Evolutionary conservation across 2,113 vertebrate genomes (phyloP).

Genomic region (Antechinus stuartii): DNA sequence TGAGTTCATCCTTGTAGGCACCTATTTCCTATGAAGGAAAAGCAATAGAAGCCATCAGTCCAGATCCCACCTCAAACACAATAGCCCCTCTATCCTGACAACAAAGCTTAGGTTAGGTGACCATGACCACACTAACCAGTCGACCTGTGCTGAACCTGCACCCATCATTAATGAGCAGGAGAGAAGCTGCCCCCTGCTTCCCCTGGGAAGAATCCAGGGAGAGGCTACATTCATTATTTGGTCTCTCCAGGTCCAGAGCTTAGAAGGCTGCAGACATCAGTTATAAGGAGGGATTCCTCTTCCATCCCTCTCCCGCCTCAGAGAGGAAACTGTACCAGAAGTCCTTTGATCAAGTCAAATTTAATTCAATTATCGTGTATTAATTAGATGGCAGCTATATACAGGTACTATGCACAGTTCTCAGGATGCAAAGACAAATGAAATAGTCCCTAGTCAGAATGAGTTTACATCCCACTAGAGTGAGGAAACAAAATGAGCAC

Average conservation of each 20-base stretch:
- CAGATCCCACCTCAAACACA: not conserved
- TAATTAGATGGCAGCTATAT: not conserved
- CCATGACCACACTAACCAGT: not conserved
- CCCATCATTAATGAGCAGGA: not conserved
- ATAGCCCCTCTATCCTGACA: not conserved
- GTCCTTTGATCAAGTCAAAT: not conserved
- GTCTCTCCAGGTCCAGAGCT: not conserved
- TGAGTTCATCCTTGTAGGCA: slow-evolving; percentile 92
- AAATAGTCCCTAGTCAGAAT: not conserved
- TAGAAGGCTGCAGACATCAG: not conserved
- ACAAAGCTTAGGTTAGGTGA: rapidly evolving
- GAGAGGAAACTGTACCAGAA: not conserved
- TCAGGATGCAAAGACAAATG: not conserved
- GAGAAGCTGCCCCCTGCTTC: not conserved
- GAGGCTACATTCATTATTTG: not conserved
- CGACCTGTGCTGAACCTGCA: not conserved
- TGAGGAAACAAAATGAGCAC: not conserved
- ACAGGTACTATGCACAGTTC: not conserved
- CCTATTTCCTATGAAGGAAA: slow-evolving; percentile 89
- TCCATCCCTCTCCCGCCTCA: not conserved
- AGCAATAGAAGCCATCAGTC: slow-evolving; percentile 11
- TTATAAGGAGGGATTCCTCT: not conserved
- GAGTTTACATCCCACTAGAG: not conserved
- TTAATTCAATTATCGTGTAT: not conserved
- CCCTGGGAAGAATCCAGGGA: rapidly evolving